Conservation (phyloP, 2,888 invertebrate species). For the Diachrysia chrysitis region DNA sequence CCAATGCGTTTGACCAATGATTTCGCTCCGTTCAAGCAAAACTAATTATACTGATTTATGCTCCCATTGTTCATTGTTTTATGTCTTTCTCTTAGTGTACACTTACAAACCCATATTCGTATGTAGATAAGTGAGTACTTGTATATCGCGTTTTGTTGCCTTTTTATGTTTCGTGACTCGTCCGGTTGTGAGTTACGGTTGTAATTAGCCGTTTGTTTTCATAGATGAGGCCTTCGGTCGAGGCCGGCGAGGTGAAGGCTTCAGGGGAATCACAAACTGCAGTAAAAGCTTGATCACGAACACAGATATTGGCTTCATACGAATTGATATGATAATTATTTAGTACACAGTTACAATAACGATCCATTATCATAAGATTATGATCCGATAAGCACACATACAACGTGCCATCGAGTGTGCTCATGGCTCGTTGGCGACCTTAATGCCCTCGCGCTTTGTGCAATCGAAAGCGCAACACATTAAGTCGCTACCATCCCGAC, state of each 20-base stretch:
- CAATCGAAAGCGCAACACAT: slow-evolving; percentile 37
- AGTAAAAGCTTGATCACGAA: not conserved
- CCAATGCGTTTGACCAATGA: slow-evolving; percentile 91
- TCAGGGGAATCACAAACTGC: slow-evolving; percentile 10
- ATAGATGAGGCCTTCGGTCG: slow-evolving; percentile 41
- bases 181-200: slow-evolving; percentile 58
- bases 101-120: slow-evolving; percentile 72
- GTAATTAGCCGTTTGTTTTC: slow-evolving; percentile 63
- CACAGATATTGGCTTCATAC: slow-evolving; percentile 15
- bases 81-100: slow-evolving; percentile 87
- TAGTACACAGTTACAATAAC: slow-evolving; percentile 2
- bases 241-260: slow-evolving; percentile 37
- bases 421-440: slow-evolving; percentile 23
- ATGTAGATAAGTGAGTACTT: slow-evolving; percentile 69
- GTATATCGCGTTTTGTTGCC: slow-evolving; percentile 67
- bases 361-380: slow-evolving; percentile 25
- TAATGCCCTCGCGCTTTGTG: slow-evolving; percentile 41
- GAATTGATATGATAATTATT: slow-evolving; percentile 22
- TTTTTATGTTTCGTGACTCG: slow-evolving; percentile 64
- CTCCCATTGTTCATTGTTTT: slow-evolving; percentile 97
- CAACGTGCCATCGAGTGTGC: slow-evolving; percentile 21
- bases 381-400: slow-evolving; percentile 9
- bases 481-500: slow-evolving; percentile 28
- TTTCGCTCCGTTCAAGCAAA: slow-evolving; percentile 90
- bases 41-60: slow-evolving; percentile 98